Evolutionary conservation across 2,113 vertebrate species (phyloP), one percentile per base, ranked within the genome.

Genomic region (Cacatua alba): DNA sequence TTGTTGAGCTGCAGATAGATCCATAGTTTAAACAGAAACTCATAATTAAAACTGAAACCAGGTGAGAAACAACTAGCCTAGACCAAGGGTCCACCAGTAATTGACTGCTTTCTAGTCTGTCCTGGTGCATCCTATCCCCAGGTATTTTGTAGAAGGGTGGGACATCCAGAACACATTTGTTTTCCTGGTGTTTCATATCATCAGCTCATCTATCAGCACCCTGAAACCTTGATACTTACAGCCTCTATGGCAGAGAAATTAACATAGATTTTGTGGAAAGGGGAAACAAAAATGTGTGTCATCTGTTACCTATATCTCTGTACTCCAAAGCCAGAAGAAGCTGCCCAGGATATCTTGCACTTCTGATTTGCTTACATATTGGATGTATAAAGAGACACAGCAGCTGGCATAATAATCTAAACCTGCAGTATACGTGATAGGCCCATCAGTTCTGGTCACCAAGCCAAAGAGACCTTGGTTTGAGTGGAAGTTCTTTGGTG

Each of bases 281-380:
- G 3, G 9, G 28, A 77, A 5, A 25, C 1, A 1, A 64, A 80
- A 79, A 31, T 13, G 1, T 37, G 7, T 19, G 25, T 23, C 13
- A 12, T 63, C 24, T 65, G 4, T 53, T 44, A 18, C 5, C 44
- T 44, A 13, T 24, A 41, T 13, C 14, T 69, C 24, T 60, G 31
- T 26, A 23, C 33, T 67, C 17, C 52, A 70, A 88, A 88, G 6
- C 8, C 55, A n/a, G 26, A 51, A 65, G 24, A 59, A 67, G 7
- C 15, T 71, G 10, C 8, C 21, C 17, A 43, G 5, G 5, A 7
- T 70, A 77, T 43, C 69, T 59, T 2, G 0, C 2, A 1, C 21
- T 84, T 72, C 67, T 48, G 59, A 20, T 79, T 68, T 24, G 10
- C 14, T 62, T 49, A 23, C 33, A 18, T 46, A 20, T 6, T 49